Conservation (phyloP, 1,140 invertebrate genomes). For the Myzus persicae region DNA sequence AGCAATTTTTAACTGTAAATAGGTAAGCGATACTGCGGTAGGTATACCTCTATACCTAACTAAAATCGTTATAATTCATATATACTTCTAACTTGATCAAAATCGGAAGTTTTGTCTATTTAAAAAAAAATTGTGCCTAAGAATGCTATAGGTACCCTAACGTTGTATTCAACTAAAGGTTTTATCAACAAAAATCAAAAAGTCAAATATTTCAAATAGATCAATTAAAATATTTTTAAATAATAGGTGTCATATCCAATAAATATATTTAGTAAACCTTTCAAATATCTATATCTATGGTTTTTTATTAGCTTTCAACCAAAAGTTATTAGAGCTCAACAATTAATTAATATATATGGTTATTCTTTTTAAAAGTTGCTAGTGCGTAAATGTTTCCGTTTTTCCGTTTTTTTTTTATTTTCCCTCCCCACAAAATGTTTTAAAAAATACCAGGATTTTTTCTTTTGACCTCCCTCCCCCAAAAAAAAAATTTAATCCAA, state of each 20-base stretch:
- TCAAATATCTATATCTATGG: not conserved
- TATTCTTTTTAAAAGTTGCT: too few relatives aligned
- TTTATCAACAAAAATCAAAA: not conserved
- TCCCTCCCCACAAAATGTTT: accelerated
- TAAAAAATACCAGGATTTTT: not conserved
- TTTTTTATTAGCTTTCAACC: too few relatives aligned
- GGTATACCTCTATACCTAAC: not conserved
- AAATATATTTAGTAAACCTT: not conserved
- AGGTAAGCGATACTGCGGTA: too few relatives aligned
- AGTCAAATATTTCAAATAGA: not conserved
- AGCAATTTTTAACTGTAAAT: not conserved
- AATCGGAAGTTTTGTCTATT: too few relatives aligned
- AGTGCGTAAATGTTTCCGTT: too few relatives aligned
- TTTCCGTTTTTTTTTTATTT: not conserved
- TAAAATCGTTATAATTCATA: too few relatives aligned
- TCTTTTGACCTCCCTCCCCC: not conserved
- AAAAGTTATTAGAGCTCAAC: too few relatives aligned
- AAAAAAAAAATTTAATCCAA: not conserved
- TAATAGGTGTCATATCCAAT: not conserved
- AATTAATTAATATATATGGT: too few relatives aligned
- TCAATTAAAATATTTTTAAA: not conserved
- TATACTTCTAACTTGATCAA: too few relatives aligned
- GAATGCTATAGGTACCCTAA: too few relatives aligned
- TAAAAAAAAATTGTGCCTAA: too few relatives aligned
- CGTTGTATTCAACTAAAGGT: not conserved